These are phyloP conservation scores for Pogonus chalceus DNA, from an alignment of 1,140 invertebrate genomes.

Conservation along the genomic window DNA sequence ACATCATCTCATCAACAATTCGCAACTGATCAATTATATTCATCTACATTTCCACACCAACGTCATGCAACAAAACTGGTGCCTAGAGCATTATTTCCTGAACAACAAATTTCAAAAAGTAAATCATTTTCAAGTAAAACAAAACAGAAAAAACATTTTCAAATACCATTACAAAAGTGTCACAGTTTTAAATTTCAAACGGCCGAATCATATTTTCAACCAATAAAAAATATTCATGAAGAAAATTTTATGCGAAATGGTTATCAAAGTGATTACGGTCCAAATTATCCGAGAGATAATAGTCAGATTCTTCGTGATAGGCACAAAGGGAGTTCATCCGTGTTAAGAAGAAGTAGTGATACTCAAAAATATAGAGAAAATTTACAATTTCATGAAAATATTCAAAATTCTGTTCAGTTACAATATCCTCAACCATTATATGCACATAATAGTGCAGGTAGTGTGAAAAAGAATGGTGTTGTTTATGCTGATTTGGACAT, in stretches of 20 bases:
- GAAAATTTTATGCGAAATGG: slow-evolving; percentile 42
- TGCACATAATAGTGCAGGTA: slow-evolving; percentile 13
- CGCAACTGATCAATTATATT: slow-evolving; percentile 26
- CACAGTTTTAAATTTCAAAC: slow-evolving; percentile 59
- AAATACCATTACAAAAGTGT: slow-evolving; percentile 54
- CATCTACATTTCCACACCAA: slow-evolving; percentile 33
- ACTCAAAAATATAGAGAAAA: slow-evolving; percentile 23
- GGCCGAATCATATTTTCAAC: slow-evolving; percentile 50
- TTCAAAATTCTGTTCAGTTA: slow-evolving; percentile 30
- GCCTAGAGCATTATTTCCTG: slow-evolving; percentile 31
- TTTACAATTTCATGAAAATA: slow-evolving; percentile 30
- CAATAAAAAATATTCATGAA: slow-evolving; percentile 44
- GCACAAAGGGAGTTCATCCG: slow-evolving; percentile 20
- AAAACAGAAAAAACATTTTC: slow-evolving; percentile 46
- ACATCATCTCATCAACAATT: slow-evolving; percentile 18
- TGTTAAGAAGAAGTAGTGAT: slow-evolving; percentile 25
- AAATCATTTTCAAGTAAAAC: slow-evolving; percentile 31
- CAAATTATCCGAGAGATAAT: slow-evolving; percentile 25
- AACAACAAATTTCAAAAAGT: slow-evolving; percentile 25
- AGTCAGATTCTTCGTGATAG: slow-evolving; percentile 24
- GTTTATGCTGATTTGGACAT: slow-evolving; percentile 35
- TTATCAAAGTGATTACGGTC: slow-evolving; percentile 27
- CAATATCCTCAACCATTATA: slow-evolving; percentile 32
- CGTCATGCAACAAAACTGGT: slow-evolving; percentile 30
- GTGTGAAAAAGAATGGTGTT: slow-evolving; percentile 27